A percentile compares a stretch with the other conserved stretches of the same genome.
These are phyloP conservation scores for Halcyon smyrnensis DNA, from an alignment of 2,797 vertebrate genomes.

Conservation along the genomic window DNA sequence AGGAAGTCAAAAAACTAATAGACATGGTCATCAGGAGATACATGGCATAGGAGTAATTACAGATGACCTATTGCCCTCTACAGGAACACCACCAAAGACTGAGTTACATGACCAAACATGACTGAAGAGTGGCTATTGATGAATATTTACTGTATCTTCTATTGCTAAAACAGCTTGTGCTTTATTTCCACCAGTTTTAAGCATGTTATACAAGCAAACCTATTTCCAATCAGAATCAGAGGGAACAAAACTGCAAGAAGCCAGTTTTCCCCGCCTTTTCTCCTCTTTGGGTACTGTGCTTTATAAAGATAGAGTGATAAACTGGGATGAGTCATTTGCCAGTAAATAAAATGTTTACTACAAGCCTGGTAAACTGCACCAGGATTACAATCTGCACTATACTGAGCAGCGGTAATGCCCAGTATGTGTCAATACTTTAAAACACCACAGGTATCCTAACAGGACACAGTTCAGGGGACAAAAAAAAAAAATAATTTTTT, in stretches of 20 bases:
- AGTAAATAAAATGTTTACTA: not conserved
- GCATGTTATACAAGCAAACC: not conserved
- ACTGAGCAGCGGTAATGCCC: not conserved
- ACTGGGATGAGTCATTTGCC: not conserved
- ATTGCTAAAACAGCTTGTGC: not conserved
- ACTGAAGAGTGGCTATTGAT: not conserved
- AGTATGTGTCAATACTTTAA: not conserved
- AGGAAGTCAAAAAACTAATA: not conserved
- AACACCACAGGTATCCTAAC: not conserved
- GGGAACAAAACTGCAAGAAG: not conserved
- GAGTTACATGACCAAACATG: not conserved
- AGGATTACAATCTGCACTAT: not conserved
- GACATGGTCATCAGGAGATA: not conserved
- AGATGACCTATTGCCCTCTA: not conserved
- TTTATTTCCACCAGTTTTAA: not conserved
- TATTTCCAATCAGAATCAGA: not conserved
- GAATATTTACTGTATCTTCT: not conserved
- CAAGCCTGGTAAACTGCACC: not conserved
- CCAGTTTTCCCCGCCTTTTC: not conserved
- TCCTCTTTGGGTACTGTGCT: accelerated
- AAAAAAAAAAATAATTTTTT: not conserved
- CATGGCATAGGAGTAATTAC: accelerated
- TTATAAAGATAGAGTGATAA: not conserved
- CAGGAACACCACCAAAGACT: not conserved
- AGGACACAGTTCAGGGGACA: not conserved